Conservation (phyloP, 2,888 invertebrate genomes). For the Fragum whitleyi region DNA sequence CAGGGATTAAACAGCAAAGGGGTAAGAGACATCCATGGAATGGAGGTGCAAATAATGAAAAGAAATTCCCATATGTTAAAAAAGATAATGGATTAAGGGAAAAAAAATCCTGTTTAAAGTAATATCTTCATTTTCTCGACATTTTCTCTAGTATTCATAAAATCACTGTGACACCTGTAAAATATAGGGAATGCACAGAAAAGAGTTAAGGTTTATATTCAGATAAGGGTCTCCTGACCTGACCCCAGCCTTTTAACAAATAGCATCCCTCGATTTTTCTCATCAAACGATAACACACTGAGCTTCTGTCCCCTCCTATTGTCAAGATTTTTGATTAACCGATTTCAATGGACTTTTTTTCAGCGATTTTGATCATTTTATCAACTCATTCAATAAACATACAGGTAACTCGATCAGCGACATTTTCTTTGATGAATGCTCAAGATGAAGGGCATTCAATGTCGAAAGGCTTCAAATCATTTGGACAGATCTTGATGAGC, state of each 20-base stretch:
- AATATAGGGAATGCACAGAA: too few species aligned
- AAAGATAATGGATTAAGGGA: not conserved
- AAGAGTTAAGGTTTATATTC: not conserved
- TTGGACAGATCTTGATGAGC: conserved; percentile 22
- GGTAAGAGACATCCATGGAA: too few species aligned
- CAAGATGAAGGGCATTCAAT: not conserved
- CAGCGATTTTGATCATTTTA: conserved; percentile 23
- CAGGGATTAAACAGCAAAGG: too few species aligned
- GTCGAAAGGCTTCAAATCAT: conserved; percentile 14
- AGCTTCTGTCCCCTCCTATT: not conserved
- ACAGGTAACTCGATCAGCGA: conserved; percentile 23
- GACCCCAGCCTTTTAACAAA: not conserved
- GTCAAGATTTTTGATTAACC: conserved; percentile 22
- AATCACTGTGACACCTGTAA: too few species aligned
- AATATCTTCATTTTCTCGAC: not conserved
- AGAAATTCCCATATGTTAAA: not conserved
- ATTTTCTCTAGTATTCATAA: not conserved
- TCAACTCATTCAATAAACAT: conserved; percentile 15
- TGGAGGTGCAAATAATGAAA: too few species aligned
- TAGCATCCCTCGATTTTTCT: conserved; percentile 2
- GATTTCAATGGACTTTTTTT: conserved; percentile 22
- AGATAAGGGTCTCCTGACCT: not conserved
- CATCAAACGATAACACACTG: not conserved
- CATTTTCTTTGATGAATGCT: conserved; percentile 13
- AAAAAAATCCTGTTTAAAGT: not conserved